Evolutionary conservation across 2,113 vertebrate genomes (phyloP).

Genomic region (Noturus placidus): DNA sequence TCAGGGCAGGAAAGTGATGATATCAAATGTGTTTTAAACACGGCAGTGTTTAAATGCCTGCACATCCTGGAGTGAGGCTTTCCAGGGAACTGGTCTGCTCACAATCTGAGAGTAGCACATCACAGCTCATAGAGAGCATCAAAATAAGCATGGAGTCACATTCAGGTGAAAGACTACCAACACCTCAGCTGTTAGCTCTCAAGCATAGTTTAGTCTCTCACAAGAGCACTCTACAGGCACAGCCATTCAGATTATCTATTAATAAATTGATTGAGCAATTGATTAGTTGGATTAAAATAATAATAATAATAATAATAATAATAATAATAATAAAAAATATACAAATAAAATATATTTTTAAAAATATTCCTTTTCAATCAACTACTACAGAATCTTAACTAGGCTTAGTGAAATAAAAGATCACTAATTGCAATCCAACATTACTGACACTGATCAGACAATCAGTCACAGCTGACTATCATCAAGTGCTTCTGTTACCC

Average conservation of each 20-base stretch:
- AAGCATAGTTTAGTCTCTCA: background rate
- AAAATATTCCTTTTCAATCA: background rate
- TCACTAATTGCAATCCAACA: background rate
- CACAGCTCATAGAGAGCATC: background rate
- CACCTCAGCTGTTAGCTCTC: background rate
- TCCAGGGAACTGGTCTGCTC: slow-evolving; percentile 47
- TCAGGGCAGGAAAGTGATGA: slow-evolving; percentile 65
- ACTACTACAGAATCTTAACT: background rate
- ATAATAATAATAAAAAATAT: no score
- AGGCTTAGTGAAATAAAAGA: background rate
- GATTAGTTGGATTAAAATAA: background rate
- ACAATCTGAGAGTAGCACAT: background rate
- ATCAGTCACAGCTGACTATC: background rate
- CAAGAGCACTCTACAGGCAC: background rate
- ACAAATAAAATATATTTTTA: background rate
- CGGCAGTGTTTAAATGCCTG: slow-evolving; percentile 70
- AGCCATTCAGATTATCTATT: background rate
- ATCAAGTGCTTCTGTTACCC: background rate
- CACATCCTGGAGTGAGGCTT: slow-evolving; percentile 64
- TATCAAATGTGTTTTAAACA: slow-evolving; percentile 68
- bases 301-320: no score
- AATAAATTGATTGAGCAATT: background rate
- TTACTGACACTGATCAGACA: background rate
- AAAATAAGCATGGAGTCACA: background rate
- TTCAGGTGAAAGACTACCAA: background rate